Evolutionary conservation across 2,797 vertebrate species (phyloP).

Genomic region (Loriculus beryllinus): DNA sequence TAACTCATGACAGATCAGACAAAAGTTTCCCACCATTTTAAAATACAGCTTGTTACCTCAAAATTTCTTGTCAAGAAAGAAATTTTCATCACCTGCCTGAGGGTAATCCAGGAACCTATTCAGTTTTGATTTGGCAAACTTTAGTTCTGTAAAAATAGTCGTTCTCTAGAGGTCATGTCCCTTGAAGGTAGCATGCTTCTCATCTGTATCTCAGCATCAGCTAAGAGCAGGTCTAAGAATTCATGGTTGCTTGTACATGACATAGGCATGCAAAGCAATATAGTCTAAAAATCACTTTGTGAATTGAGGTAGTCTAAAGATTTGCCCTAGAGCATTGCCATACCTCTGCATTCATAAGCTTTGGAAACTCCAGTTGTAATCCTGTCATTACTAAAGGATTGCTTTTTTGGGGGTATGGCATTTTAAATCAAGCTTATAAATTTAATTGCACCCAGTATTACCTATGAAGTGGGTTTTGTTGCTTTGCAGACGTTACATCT

Average conservation of each 20-base stretch:
- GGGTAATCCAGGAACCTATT: neutral
- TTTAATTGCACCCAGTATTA: neutral
- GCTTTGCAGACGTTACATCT: neutral
- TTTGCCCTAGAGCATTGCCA: neutral
- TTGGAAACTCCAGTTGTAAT: neutral
- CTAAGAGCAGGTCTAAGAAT: neutral
- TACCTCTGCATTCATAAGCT: neutral
- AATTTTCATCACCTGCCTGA: fast-evolving
- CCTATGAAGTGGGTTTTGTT: neutral
- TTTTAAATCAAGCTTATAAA: neutral
- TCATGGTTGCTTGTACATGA: neutral
- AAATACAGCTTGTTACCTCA: neutral
- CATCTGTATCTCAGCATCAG: neutral
- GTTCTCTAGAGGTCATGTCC: neutral
- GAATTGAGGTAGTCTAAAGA: neutral
- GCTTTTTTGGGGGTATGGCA: neutral
- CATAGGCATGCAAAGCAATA: neutral
- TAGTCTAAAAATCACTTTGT: neutral
- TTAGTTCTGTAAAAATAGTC: neutral
- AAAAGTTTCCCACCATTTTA: neutral
- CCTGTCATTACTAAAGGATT: neutral
- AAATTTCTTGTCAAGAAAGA: neutral
- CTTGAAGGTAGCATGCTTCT: neutral
- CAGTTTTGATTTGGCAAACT: neutral
- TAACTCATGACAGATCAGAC: neutral